A percentile compares a stretch with the other conserved stretches of the same genome.
Evolutionary conservation across 2,797 vertebrate genomes (phyloP).

Genomic region (Pelodytes ibericus): DNA sequence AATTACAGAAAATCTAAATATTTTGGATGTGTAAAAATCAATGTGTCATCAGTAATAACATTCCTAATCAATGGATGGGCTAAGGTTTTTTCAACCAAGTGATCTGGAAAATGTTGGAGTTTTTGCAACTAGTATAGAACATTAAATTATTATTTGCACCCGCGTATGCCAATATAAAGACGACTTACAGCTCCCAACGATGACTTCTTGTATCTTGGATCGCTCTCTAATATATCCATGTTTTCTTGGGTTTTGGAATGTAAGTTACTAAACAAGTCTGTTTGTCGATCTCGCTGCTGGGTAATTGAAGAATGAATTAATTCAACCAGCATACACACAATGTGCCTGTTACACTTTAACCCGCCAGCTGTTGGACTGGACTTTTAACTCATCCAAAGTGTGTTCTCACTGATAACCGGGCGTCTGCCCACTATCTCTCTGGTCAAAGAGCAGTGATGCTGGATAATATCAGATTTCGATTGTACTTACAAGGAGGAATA

Average conservation of each 20-base stretch:
- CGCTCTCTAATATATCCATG: slow-evolving; percentile 48
- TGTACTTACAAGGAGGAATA: no score
- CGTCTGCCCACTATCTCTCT: slow-evolving; percentile 17
- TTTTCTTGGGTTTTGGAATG: neutral
- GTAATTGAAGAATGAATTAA: slow-evolving; percentile 53
- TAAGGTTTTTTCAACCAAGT: no score
- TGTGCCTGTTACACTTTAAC: slow-evolving; percentile 62
- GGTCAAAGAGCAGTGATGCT: neutral
- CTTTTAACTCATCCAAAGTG: slow-evolving; percentile 44
- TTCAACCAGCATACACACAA: slow-evolving; percentile 34
- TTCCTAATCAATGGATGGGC: no score
- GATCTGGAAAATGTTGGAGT: no score
- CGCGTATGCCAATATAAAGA: neutral
- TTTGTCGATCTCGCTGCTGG: neutral
- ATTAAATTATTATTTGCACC: no score
- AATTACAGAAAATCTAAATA: no score
- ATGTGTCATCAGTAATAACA: no score
- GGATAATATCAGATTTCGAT: neutral
- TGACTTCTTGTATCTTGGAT: slow-evolving; percentile 34
- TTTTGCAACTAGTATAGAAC: no score
- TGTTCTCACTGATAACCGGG: slow-evolving; percentile 59
- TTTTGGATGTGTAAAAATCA: neutral
- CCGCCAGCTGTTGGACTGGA: slow-evolving; percentile 54
- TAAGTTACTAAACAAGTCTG: neutral
- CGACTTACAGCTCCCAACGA: slow-evolving; percentile 37